Base-by-base conservation (phyloP, 2,888 invertebrate genomes). In the Chrysolina americana region DNA sequence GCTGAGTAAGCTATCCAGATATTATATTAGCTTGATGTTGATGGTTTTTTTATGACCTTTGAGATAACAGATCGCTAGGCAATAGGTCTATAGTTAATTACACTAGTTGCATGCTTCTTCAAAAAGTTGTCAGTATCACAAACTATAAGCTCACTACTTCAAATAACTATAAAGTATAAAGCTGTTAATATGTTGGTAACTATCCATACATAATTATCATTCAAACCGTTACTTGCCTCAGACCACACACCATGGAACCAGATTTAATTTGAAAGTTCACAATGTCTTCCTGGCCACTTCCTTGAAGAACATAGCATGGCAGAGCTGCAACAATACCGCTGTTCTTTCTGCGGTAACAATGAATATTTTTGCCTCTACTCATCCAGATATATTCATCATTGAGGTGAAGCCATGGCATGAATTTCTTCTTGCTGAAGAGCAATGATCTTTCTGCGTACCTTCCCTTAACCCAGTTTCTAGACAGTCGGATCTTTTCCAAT, bases 401-500 rank as follows among this genome's bases (percentile, higher is more conserved):
- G 47, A 92, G 80, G 65, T 89, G 86, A 10, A 92, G 80, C 88
- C 90, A 90, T 56, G 92, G 91, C 82, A 91, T 89, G 76, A 88
- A 88, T 84, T 89, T 90, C 59, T 85, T 85, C 63, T 76, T 81
- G 59, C 70, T 77, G 41, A 88, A 88, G 70, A 89, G 88, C 56
- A 89, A 85, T 15, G 87, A 83, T 41, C 85, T 86, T 76, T 90
- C 90, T 15, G 85, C 83, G 80, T 90, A 92, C 65, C 86, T 86
- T 1, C 91, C 92, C 64, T 85, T 86, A n/a, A 87, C 82, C 92
- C 92, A 92, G 81, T 92, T 92, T n/a, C 87, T 83, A 0, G 88
- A 88, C 63, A 89, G 86, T 47, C 77, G 56, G 3, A 76, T 21
- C 71, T 77, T 76, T 41, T 79, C 77, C 15, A 77, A 70, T 11